Evolutionary conservation across 2,888 invertebrate genomes (phyloP), one percentile per base, ranked within the genome.

Genomic region (Cephonodes hylas): DNA sequence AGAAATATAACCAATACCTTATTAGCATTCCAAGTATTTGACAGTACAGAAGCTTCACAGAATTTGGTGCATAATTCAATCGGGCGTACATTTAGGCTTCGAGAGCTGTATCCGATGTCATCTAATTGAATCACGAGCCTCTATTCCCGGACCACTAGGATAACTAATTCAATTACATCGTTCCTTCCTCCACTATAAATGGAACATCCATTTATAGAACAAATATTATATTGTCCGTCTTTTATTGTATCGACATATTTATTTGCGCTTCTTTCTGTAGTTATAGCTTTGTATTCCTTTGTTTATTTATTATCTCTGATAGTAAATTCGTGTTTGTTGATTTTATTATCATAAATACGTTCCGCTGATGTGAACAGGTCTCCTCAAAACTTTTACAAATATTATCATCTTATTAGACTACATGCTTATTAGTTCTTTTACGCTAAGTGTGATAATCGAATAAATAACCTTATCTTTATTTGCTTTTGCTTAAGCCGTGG

Each of bases 171-270:
- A 18, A 53, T 53, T 53, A 53, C 15, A 15, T 15, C 18, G 53
- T 27, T 31, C 53, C 25, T 31, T 10, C 23, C 48, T 25, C n/a
- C n/a, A n/a, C 38, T 38, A 38, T 38, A 38, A 38, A 38, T 38
- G 13, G 13, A n/a, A n/a, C 18, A 5, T 56, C 15, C 10, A 15
- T 2, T 22, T n/a, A n/a, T n/a, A n/a, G n/a, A 22, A 22, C 22
- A 22, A 57, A 38, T 57, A 42, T 38, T 20, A 34, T 34, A 57
- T 38, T 38, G 20, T 64, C 57, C 60, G 62, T 60, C 59, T 62
- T 59, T 59, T 25, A 42, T 27, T n/a, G 38, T 48, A 23, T n/a
- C 2, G 27, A 22, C 13, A 10, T 10, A 25, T 25, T 48, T 48
- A 27, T 27, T 48, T 15, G 48, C 27, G n/a, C 48, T 48, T 48